These are phyloP conservation scores for Blastomussa wellsi DNA, from an alignment of 92 coral and sea anemone species.

Conservation along the genomic window DNA sequence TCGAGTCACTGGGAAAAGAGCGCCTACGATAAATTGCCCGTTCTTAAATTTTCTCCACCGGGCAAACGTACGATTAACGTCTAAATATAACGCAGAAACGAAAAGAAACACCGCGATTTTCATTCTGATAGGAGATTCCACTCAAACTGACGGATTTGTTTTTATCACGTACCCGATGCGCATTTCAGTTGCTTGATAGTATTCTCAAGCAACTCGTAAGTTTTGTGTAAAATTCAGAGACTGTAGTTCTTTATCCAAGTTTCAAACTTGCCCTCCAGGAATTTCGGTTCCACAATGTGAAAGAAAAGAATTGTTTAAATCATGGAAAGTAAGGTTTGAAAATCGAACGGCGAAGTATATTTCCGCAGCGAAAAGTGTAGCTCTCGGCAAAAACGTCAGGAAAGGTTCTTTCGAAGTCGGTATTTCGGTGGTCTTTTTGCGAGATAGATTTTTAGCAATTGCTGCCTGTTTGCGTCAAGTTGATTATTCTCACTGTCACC, in stretches of 20 bases:
- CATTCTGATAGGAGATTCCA: constrained; percentile 5
- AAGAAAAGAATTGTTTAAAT: not conserved
- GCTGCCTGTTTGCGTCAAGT: not conserved
- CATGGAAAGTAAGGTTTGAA: not conserved
- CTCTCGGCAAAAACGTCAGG: not conserved
- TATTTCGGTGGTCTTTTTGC: not conserved
- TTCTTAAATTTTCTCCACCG: constrained; percentile 52
- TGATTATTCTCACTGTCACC: constrained; percentile 4
- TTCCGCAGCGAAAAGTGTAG: not conserved
- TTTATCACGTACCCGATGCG: constrained; percentile 6
- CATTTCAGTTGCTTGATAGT: constrained; percentile 6
- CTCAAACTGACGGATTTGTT: not conserved
- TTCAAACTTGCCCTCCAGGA: not conserved
- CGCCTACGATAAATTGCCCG: constrained; percentile 67
- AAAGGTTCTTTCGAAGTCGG: not conserved
- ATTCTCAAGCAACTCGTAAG: not conserved
- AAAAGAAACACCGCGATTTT: not conserved
- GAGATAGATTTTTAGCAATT: not conserved
- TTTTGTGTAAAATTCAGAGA: not conserved
- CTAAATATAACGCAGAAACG: not conserved
- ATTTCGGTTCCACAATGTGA: not conserved
- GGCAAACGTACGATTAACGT: not conserved
- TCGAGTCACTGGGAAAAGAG: constrained; percentile 65
- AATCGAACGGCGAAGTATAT: not conserved
- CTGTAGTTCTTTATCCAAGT: not conserved